Conservation (phyloP, 2,888 invertebrate genomes). For the Rhagonycha fulva region DNA sequence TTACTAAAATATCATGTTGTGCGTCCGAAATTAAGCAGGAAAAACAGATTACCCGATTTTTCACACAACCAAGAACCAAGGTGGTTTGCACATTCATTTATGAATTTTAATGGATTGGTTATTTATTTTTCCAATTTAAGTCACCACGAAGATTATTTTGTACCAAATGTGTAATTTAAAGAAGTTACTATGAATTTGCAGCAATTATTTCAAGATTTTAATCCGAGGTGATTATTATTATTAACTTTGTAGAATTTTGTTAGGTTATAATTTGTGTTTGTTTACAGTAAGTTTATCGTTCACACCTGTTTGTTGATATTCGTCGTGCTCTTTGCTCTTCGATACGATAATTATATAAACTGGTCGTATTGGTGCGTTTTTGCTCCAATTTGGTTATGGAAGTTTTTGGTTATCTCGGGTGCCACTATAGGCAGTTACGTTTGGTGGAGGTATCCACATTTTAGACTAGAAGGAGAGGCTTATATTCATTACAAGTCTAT, state of each 20-base stretch:
- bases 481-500: slow-evolving; percentile 98
- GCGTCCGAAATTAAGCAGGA: background rate
- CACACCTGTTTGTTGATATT: slow-evolving; percentile 92
- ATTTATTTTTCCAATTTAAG: background rate
- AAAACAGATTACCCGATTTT: background rate
- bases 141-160: background rate
- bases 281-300: slow-evolving; percentile 93
- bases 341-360: slow-evolving; percentile 83
- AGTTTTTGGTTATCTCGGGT: slow-evolving; percentile 86
- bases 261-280: slow-evolving; percentile 37
- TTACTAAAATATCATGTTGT: background rate
- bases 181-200: slow-evolving; percentile 76
- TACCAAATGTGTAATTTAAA: background rate
- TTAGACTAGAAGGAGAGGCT: slow-evolving; percentile 93
- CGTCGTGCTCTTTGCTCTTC: slow-evolving; percentile 86
- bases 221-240: slow-evolving; percentile 74
- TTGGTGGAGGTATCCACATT: slow-evolving; percentile 96
- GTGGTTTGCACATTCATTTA: background rate
- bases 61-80: background rate
- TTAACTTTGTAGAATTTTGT: background rate
- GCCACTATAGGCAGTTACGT: slow-evolving; percentile 91
- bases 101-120: background rate
- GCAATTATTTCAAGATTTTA: slow-evolving; percentile 88
- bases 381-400: slow-evolving; percentile 97
- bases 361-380: slow-evolving; percentile 98